These are phyloP conservation scores for Apus apus DNA, from an alignment of 2,113 vertebrate genomes.

Conservation along the genomic window DNA sequence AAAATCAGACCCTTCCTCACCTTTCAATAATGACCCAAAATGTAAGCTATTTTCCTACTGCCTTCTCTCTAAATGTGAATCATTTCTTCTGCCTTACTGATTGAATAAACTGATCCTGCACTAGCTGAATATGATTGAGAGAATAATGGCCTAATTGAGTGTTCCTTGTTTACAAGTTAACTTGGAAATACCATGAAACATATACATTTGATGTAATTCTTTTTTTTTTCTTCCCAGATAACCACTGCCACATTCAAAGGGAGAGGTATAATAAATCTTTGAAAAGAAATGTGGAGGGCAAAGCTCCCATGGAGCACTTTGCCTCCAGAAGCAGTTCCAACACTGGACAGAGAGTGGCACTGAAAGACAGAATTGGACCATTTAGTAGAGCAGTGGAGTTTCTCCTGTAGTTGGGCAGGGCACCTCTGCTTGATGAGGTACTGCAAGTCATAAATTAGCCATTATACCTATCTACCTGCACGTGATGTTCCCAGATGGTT, in stretches of 20 bases:
- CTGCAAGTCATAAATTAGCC: neutral
- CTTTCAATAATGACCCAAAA: neutral
- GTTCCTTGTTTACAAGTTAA: neutral
- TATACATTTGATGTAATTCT: accelerated
- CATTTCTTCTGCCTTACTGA: neutral
- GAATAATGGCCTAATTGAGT: neutral
- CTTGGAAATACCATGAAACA: neutral
- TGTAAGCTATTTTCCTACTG: neutral
- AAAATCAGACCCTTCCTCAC: neutral
- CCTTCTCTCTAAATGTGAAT: neutral
- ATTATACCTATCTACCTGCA: accelerated
- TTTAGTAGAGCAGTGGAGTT: neutral
- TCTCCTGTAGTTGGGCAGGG: neutral
- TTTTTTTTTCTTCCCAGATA: neutral
- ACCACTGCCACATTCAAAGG: neutral
- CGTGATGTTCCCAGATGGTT: neutral
- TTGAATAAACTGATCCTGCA: neutral
- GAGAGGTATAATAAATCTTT: neutral
- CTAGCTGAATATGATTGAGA: neutral
- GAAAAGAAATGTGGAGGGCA: neutral
- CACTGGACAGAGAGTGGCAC: neutral
- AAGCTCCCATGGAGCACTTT: accelerated
- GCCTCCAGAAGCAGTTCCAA: neutral
- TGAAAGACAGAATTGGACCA: neutral
- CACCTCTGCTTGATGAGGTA: neutral